Conservation (phyloP, 2,888 invertebrate genomes). For the Tenthredo distinguenda region DNA sequence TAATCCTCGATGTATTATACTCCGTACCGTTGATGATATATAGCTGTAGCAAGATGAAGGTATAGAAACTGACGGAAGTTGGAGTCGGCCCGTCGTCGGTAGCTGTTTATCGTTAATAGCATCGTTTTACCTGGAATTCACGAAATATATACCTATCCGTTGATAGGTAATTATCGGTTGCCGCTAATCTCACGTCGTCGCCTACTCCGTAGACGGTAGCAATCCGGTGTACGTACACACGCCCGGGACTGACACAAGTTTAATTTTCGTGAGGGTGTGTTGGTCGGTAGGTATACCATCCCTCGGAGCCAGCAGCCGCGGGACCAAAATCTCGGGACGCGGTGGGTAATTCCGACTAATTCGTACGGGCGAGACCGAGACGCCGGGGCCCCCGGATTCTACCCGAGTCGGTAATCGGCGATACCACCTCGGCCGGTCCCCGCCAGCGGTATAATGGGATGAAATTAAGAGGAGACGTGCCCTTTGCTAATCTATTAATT, state of each 20-base stretch:
- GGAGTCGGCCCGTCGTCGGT: slow-evolving; percentile 27
- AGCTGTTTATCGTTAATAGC: slow-evolving; percentile 49
- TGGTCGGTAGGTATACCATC: neutral
- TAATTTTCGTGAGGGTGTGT: neutral
- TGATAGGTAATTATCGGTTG: slow-evolving; percentile 50
- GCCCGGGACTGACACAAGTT: neutral
- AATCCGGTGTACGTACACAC: neutral
- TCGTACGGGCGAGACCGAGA: slow-evolving; percentile 42
- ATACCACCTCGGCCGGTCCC: slow-evolving; percentile 36
- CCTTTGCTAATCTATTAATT: slow-evolving; percentile 76
- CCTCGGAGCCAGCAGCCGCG: neutral
- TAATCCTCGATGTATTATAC: neutral
- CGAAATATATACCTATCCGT: slow-evolving; percentile 37
- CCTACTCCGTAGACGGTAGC: slow-evolving; percentile 40
- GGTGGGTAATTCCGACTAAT: slow-evolving; percentile 47
- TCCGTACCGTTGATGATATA: neutral
- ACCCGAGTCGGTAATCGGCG: slow-evolving; percentile 41
- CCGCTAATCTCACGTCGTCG: slow-evolving; percentile 49
- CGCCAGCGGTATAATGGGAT: slow-evolving; percentile 69
- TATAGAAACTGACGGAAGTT: slow-evolving; percentile 37
- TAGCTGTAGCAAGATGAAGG: neutral
- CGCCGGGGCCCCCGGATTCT: slow-evolving; percentile 33
- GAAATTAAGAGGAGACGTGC: slow-evolving; percentile 76
- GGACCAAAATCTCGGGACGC: slow-evolving; percentile 30
- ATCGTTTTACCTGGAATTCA: slow-evolving; percentile 41